Conservation (phyloP, 2,113 vertebrate species). For the Burhinus bistriatus region DNA sequence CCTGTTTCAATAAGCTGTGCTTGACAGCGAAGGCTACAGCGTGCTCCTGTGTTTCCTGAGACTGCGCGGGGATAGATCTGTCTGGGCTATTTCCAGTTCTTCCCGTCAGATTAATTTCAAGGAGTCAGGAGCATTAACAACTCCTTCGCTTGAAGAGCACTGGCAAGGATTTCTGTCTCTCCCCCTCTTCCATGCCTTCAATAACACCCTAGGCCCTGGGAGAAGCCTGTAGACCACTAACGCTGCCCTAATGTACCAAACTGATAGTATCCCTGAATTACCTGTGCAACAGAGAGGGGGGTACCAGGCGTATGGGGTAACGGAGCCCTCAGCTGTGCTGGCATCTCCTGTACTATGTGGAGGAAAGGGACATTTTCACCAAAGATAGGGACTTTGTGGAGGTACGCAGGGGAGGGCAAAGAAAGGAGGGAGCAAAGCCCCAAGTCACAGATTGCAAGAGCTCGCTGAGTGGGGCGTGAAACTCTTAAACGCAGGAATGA, state of each 20-base stretch:
- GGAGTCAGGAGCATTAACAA: background rate
- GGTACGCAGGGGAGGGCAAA: background rate
- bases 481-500: background rate
- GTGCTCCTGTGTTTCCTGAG: background rate
- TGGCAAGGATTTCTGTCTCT: background rate
- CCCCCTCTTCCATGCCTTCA: background rate
- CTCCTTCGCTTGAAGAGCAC: background rate
- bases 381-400: background rate
- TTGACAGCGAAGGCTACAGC: background rate
- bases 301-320: fast-evolving
- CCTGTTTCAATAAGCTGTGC: slow-evolving; percentile 1
- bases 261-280: background rate
- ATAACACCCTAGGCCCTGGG: background rate
- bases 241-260: background rate
- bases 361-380: background rate
- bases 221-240: background rate
- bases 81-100: background rate
- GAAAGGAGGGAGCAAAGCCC: background rate
- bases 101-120: slow-evolving; percentile 26
- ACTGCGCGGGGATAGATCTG: background rate
- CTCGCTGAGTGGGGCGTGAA: background rate
- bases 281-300: background rate
- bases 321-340: background rate
- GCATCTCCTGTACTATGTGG: background rate
- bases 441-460: background rate